These are phyloP conservation scores for Pomatorhinus ruficollis DNA, from an alignment of 2,113 vertebrate genomes.

Conservation along the genomic window DNA sequence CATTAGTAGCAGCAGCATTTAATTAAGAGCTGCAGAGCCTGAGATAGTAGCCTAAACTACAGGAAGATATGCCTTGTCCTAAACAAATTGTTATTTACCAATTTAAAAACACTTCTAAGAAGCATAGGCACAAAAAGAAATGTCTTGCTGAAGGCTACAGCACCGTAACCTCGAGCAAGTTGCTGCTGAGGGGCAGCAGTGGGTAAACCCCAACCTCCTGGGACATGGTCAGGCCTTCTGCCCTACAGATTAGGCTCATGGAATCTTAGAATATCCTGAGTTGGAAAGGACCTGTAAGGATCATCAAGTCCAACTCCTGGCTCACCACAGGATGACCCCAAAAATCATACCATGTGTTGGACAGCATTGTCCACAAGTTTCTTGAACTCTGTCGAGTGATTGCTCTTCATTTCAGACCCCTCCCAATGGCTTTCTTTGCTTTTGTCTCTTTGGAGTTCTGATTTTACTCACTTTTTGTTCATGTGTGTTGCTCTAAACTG, in stretches of 20 bases:
- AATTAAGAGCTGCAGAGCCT: neutral
- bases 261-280: neutral
- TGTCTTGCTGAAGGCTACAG: neutral
- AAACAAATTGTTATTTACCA: neutral
- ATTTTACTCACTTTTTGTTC: neutral
- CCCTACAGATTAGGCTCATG: neutral
- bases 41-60: neutral
- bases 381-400: neutral
- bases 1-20: neutral
- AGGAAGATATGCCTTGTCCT: neutral
- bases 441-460: neutral
- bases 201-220: neutral
- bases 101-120: neutral
- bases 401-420: neutral
- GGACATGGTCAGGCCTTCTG: neutral
- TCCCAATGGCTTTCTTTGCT: neutral
- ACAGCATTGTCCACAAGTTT: neutral
- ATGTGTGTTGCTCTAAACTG: neutral
- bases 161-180: rapidly evolving
- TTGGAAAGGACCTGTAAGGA: neutral
- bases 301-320: neutral
- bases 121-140: neutral
- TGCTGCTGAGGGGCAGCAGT: neutral
- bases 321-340: neutral
- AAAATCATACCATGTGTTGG: neutral